Evolutionary conservation across 2,797 vertebrate genomes (phyloP).

Genomic region (Myotis findleyi): DNA sequence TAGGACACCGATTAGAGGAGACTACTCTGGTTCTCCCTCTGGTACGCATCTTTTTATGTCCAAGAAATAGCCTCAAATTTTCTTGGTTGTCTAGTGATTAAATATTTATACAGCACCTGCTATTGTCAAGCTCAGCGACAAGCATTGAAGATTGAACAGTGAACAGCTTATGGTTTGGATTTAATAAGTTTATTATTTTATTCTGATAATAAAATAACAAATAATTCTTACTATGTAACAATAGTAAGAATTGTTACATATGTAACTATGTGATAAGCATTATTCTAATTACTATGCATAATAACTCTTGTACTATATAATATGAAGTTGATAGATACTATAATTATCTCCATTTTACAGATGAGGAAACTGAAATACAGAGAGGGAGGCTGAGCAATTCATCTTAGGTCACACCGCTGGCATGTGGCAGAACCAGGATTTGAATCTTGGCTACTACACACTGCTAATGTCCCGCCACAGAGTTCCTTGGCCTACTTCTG

Average conservation of each 20-base stretch:
- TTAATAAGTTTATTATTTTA: not conserved
- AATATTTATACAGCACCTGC: not conserved
- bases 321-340: not conserved
- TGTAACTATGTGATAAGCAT: not conserved
- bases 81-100: not conserved
- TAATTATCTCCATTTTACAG: not conserved
- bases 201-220: not conserved
- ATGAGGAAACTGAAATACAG: not conserved
- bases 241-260: too few relatives aligned
- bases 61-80: not conserved
- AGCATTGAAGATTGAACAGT: not conserved
- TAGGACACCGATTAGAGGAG: not conserved
- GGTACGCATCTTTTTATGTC: not conserved
- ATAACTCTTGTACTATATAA: not conserved
- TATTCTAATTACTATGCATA: not conserved
- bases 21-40: not conserved
- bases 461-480: not conserved
- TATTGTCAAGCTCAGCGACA: not conserved
- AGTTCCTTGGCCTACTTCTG: not conserved
- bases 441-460: not conserved
- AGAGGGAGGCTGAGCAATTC: not conserved
- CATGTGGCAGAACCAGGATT: not conserved
- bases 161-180: not conserved
- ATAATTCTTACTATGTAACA: not conserved
- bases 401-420: not conserved